These are phyloP conservation scores for Drosophila ercepeae DNA, from an alignment of 1,140 invertebrate genomes.

Conservation along the genomic window DNA sequence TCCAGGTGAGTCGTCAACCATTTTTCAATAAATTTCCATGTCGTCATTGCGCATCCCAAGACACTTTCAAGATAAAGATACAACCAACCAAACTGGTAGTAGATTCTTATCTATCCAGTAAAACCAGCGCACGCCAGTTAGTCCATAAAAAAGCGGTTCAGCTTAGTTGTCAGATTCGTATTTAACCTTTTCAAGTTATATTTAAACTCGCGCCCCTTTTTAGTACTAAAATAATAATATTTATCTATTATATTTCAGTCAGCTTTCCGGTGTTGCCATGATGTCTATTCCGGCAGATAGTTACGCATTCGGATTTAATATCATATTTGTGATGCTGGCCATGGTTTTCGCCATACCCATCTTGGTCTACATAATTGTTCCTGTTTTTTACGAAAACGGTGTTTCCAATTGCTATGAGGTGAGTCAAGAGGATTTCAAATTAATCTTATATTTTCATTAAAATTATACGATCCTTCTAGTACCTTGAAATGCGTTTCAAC, in stretches of 20 bases:
- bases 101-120: conserved; percentile 21
- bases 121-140: background rate
- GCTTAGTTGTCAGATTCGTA: background rate
- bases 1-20: conserved; percentile 84
- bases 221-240: background rate
- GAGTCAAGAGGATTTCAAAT: conserved; percentile 49
- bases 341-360: conserved; percentile 88
- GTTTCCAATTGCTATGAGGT: conserved; percentile 94
- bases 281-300: conserved; percentile 92
- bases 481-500: conserved; percentile 88
- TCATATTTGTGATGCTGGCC: conserved; percentile 86
- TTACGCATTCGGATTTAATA: conserved; percentile 90
- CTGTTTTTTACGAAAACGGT: conserved; percentile 92
- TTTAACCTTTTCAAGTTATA: background rate
- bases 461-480: conserved; percentile 84
- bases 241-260: conserved; percentile 84
- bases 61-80: conserved; percentile 9
- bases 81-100: background rate
- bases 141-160: conserved; percentile 17
- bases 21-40: conserved; percentile 23
- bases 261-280: conserved; percentile 92
- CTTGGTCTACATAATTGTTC: conserved; percentile 89
- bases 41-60: conserved; percentile 8
- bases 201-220: conserved; percentile 34
- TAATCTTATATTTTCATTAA: background rate